These are phyloP conservation scores for Montipora foliosa DNA, from an alignment of 64 coral and sea anemone species.

Conservation along the genomic window DNA sequence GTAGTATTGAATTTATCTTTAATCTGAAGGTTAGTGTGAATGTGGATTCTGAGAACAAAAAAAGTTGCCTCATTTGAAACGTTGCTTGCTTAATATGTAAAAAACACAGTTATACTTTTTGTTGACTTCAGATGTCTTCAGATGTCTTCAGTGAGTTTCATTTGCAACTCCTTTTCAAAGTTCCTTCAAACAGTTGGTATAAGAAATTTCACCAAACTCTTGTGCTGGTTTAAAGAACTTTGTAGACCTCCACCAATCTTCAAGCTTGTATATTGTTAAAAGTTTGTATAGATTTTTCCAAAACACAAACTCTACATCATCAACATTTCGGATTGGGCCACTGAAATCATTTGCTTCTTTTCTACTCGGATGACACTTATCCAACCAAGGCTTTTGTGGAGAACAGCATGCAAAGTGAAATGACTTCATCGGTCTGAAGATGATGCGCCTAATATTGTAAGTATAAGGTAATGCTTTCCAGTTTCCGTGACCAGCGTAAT, in stretches of 20 bases:
- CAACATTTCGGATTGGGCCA: constrained; percentile 55
- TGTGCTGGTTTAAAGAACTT: constrained; percentile 59
- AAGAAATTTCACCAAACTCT: constrained; percentile 69
- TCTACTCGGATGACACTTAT: constrained; percentile 67
- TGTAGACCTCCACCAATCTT: constrained; percentile 80
- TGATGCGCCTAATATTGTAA: constrained; percentile 80
- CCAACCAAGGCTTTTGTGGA: constrained; percentile 84
- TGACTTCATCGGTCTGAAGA: constrained; percentile 85
- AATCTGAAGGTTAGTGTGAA: no score
- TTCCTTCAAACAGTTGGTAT: constrained; percentile 48
- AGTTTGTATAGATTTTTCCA: constrained; percentile 87
- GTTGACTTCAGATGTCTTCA: no score
- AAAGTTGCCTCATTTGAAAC: no score
- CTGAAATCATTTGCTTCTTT: constrained; percentile 66
- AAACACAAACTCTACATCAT: constrained; percentile 72
- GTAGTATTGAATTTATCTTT: no score
- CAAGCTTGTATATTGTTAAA: constrained; percentile 46
- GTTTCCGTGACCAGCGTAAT: constrained; percentile 67
- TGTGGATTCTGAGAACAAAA: no score
- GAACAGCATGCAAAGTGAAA: constrained; percentile 86
- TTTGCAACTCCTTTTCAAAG: background rate
- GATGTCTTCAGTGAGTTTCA: background rate
- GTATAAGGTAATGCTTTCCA: constrained; percentile 68
- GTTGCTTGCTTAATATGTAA: no score
- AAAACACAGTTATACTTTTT: no score